phyloP scores from a whole-genome alignment of 2,113 vertebrate species.

The Tachysurus vachellii region DNA sequence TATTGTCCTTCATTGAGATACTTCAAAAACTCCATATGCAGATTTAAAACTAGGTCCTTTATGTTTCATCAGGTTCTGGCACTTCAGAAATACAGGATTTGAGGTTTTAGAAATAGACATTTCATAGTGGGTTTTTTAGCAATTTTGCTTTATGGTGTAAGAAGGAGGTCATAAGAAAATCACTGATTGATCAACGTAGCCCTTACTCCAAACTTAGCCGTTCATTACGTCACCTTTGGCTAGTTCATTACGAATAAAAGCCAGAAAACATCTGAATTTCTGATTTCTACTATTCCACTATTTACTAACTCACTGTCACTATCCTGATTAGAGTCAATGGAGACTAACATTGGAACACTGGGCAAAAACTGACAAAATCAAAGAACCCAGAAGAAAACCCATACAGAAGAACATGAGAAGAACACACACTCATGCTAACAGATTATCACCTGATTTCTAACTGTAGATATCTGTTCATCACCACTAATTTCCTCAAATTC shows the following conservation, averaged over 20 bases:
- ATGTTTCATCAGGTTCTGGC: neutral
- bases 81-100: neutral
- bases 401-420: neutral
- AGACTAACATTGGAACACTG: neutral
- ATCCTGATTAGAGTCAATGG: neutral
- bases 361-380: neutral
- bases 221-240: neutral
- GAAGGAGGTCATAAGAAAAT: neutral
- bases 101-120: neutral
- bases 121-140: neutral
- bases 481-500: neutral
- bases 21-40: neutral
- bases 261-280: neutral
- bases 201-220: neutral
- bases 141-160: neutral
- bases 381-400: neutral
- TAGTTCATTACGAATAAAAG: neutral
- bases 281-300: neutral
- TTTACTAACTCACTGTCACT: neutral
- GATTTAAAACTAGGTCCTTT: neutral
- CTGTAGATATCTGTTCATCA: neutral
- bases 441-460: neutral
- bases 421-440: neutral
- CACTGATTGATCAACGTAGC: neutral
- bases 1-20: slow-evolving; percentile 4